A percentile compares a stretch with the other conserved stretches of the same genome.
Conservation (phyloP, 2,113 vertebrate genomes). For the Ahaetulla prasina region DNA sequence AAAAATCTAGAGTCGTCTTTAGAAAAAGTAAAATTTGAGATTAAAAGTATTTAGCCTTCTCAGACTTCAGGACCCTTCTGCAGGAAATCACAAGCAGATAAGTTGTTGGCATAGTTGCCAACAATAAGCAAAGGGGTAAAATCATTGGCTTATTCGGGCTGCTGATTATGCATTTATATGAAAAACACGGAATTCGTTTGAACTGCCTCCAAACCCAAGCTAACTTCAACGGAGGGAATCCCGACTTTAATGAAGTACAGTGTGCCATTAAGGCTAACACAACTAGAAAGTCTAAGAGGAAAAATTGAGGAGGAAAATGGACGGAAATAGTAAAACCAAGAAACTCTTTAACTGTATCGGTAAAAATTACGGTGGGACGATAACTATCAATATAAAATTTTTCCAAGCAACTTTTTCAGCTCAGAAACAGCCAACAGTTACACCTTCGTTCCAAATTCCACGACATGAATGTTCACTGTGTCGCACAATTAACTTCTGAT, state of each 20-base stretch:
- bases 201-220: background rate
- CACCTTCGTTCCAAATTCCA: background rate
- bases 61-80: background rate
- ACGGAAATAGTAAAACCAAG: background rate
- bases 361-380: background rate
- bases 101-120: background rate
- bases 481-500: background rate
- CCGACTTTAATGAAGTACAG: background rate
- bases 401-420: background rate
- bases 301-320: background rate
- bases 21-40: background rate
- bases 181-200: background rate
- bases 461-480: background rate
- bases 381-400: background rate
- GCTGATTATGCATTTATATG: background rate
- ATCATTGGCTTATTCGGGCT: background rate
- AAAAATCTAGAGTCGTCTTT: background rate
- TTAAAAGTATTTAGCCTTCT: background rate
- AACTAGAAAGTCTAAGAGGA: background rate
- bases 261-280: background rate
- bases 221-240: background rate
- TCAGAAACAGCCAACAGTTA: background rate
- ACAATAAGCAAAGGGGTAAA: background rate
- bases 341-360: background rate
- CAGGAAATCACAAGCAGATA: background rate